phyloP scores from a whole-genome alignment of 2,888 invertebrate genomes.

The Quadroppia sp. region DNA sequence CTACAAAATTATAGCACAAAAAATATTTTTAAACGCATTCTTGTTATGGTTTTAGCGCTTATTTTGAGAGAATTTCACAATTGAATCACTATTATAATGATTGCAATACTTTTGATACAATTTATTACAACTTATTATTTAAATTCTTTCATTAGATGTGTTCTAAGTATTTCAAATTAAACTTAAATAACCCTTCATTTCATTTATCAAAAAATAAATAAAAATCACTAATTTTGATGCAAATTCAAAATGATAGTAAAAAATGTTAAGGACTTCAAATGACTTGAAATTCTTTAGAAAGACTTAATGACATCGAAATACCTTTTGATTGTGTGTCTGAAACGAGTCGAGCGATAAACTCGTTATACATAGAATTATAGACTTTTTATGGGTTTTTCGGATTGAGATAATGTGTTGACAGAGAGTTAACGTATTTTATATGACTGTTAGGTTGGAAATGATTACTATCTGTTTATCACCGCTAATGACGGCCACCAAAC shows the following conservation, averaged over 20 bases:
- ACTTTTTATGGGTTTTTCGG: conserved; percentile 16
- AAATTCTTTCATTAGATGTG: no score
- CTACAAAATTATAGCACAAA: neutral
- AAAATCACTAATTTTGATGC: neutral
- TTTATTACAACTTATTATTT: no score
- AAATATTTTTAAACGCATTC: neutral
- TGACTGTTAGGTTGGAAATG: conserved; percentile 60
- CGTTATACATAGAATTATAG: conserved; percentile 1
- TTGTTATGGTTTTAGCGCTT: neutral
- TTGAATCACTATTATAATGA: neutral
- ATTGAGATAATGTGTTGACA: conserved; percentile 27
- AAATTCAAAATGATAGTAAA: neutral
- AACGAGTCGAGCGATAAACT: conserved; percentile 8
- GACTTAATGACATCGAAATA: neutral
- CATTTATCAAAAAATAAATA: no score
- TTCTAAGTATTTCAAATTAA: no score
- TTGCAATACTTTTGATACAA: neutral
- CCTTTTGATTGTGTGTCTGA: no score
- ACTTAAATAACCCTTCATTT: no score
- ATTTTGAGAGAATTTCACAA: neutral
- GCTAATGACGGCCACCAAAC: conserved; percentile 62
- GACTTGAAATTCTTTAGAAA: neutral
- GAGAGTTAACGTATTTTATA: conserved; percentile 12
- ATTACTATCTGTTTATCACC: conserved; percentile 65
- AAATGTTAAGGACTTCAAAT: neutral